phyloP scores from a whole-genome alignment of 64 coral and sea anemone species.

The Montipora efflorescens region DNA sequence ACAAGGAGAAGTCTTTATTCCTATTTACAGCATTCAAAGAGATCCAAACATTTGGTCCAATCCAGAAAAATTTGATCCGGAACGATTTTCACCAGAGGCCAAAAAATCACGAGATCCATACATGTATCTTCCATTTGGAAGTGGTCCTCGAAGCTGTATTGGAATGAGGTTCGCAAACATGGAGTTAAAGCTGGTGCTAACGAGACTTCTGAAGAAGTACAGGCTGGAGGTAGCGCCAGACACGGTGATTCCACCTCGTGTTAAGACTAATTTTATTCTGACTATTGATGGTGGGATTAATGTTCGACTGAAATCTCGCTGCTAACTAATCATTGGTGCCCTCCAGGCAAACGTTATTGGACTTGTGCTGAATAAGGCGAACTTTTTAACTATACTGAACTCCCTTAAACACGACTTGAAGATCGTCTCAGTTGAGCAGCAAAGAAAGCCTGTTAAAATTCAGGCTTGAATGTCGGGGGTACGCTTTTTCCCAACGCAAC shows the following conservation, averaged over 20 bases:
- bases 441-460: no score
- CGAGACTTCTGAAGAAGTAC: constrained; percentile 50
- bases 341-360: no score
- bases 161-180: constrained; percentile 68
- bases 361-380: no score
- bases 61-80: constrained; percentile 55
- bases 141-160: constrained; percentile 59
- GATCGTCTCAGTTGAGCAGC: no score
- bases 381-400: no score
- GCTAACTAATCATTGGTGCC: not conserved
- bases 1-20: constrained; percentile 1
- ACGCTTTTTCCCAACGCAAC: no score
- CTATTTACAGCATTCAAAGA: constrained; percentile 42
- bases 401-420: no score
- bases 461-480: no score
- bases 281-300: constrained; percentile 30
- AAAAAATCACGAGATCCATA: constrained; percentile 48
- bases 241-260: constrained; percentile 52
- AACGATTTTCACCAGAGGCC: constrained; percentile 33
- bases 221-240: constrained; percentile 4
- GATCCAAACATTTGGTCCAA: constrained; percentile 20
- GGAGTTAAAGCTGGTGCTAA: constrained; percentile 55
- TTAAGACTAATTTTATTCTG: not conserved
- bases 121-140: constrained; percentile 50
- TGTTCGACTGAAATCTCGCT: not conserved